Evolutionary conservation across 2,113 vertebrate genomes (phyloP).

Genomic region (Rhombomys opimus): DNA sequence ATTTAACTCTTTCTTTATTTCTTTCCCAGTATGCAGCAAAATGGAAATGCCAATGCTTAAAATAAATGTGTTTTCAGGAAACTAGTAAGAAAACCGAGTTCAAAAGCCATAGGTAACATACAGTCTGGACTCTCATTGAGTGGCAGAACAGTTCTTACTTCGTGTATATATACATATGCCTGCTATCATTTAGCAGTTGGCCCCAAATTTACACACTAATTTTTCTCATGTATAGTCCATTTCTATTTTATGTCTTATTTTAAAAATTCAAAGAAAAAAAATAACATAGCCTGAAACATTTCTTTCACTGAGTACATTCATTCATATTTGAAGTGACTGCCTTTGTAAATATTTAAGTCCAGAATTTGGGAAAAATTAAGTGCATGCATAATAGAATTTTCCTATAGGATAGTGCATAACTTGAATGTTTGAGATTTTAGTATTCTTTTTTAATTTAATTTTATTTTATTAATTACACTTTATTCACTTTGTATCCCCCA

Average conservation of each 20-base stretch:
- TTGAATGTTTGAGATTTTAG: conserved; percentile 6
- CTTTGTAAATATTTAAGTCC: not conserved
- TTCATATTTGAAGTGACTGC: not conserved
- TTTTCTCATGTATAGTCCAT: not conserved
- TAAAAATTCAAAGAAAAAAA: not conserved
- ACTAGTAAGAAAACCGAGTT: not conserved
- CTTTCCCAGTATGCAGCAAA: not conserved
- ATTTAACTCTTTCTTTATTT: not conserved
- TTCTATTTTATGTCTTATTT: not conserved
- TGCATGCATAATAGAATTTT: not conserved
- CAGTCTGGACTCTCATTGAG: not conserved
- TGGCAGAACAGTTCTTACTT: conserved; percentile 15
- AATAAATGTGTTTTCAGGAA: not conserved
- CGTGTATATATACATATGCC: not conserved
- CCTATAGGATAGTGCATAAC: not conserved
- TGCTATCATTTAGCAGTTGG: not conserved
- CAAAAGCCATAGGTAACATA: not conserved
- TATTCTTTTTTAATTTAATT: no score
- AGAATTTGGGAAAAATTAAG: conserved; percentile 29
- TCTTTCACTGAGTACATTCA: conserved; percentile 9
- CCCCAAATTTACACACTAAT: not conserved
- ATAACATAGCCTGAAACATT: not conserved
- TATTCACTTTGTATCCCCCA: no score
- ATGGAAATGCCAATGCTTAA: not conserved
- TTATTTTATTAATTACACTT: no score